Evolutionary conservation across 2,113 vertebrate genomes (phyloP).

Genomic region (Chionodraco myersi): DNA sequence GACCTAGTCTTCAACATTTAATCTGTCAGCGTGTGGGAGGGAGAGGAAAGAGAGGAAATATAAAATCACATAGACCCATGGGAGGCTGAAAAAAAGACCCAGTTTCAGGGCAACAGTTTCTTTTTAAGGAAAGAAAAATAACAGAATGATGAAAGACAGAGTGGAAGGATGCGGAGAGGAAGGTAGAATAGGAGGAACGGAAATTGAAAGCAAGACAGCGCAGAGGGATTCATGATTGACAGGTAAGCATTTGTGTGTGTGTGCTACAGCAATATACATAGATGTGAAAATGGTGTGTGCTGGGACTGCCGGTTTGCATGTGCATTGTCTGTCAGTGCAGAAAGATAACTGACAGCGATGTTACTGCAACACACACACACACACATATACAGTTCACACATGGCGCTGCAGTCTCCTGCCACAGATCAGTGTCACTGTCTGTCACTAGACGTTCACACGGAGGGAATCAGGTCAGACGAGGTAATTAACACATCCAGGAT

Average conservation of each 20-base stretch:
- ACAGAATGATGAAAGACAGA: slow-evolving; percentile 69
- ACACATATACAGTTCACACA: slow-evolving; percentile 13
- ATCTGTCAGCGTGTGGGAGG: slow-evolving; percentile 66
- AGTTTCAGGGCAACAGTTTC: slow-evolving; percentile 65
- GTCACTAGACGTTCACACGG: slow-evolving; percentile 40
- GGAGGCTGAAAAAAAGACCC: slow-evolving; percentile 54
- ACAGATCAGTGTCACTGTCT: slow-evolving; percentile 52
- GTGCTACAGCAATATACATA: slow-evolving; percentile 11
- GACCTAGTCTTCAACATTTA: slow-evolving; percentile 61
- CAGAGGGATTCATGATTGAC: slow-evolving; percentile 72
- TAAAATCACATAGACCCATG: slow-evolving; percentile 43
- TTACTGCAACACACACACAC: slow-evolving; percentile 31
- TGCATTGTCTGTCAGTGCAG: slow-evolving; percentile 57
- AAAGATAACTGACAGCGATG: slow-evolving; percentile 61
- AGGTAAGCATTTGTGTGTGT: slow-evolving; percentile 41
- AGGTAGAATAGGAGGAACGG: slow-evolving; percentile 33
- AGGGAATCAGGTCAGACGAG: slow-evolving; percentile 63
- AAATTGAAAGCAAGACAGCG: slow-evolving; percentile 31
- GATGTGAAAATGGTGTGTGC: slow-evolving; percentile 48
- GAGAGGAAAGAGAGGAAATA: slow-evolving; percentile 37
- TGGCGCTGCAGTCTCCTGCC: slow-evolving; percentile 32
- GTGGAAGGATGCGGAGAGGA: slow-evolving; percentile 32
- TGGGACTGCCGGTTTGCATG: slow-evolving; percentile 55
- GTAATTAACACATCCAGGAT: slow-evolving; percentile 72
- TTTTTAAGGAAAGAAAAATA: slow-evolving; percentile 73